phyloP scores from a whole-genome alignment of 2,888 invertebrate genomes.

The Rhagium mordax region DNA sequence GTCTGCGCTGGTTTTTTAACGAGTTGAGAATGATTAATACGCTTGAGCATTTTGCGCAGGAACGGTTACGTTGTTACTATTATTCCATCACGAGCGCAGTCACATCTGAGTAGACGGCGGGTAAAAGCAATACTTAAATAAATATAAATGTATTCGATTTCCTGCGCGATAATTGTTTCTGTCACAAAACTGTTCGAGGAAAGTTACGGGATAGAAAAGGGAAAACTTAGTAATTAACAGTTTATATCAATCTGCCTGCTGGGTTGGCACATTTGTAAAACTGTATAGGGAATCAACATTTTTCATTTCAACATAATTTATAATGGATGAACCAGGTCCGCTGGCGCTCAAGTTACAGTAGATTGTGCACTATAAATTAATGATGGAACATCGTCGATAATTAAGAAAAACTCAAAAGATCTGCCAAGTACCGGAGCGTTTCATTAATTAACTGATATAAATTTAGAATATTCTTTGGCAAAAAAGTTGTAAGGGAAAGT shows the following conservation, averaged over 20 bases:
- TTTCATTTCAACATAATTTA: slow-evolving; percentile 27
- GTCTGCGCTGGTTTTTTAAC: no score
- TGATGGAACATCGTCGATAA: slow-evolving; percentile 38
- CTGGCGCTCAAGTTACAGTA: slow-evolving; percentile 29
- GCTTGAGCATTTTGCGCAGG: no score
- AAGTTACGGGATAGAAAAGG: background rate
- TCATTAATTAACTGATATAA: slow-evolving; percentile 27
- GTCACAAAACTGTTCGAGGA: background rate
- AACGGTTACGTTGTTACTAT: no score
- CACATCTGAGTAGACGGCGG: no score
- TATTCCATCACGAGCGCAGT: no score
- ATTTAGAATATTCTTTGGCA: slow-evolving; percentile 14
- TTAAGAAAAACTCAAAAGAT: slow-evolving; percentile 30
- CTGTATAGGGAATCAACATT: background rate
- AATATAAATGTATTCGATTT: no score
- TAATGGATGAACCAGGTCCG: slow-evolving; percentile 31
- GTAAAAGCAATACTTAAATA: no score
- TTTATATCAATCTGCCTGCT: background rate
- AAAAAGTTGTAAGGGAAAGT: slow-evolving; percentile 20
- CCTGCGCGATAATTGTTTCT: no score
- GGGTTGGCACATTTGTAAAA: background rate
- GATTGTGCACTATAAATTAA: slow-evolving; percentile 33
- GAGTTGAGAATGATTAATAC: no score
- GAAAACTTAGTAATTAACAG: background rate
- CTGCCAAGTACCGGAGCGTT: slow-evolving; percentile 16